Evolutionary conservation across 2,888 invertebrate genomes (phyloP).

Genomic region (Drosophila helvetica): DNA sequence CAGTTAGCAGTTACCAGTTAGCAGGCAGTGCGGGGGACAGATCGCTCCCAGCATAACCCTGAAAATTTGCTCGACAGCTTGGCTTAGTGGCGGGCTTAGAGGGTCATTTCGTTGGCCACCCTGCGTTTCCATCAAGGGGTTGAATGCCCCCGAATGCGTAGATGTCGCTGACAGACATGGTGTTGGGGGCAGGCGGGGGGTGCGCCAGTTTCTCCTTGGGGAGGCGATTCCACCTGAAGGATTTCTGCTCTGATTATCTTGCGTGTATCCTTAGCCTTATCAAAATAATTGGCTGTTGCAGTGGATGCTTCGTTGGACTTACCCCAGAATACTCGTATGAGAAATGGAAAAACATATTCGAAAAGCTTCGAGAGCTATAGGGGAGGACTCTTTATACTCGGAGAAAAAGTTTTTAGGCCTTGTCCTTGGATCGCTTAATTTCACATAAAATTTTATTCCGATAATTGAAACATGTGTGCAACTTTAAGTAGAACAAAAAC

Average conservation of each 20-base stretch:
- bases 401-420: no score
- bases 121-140: slow-evolving; percentile 2
- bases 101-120: slow-evolving; percentile 1
- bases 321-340: not conserved
- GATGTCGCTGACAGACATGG: slow-evolving; percentile 64
- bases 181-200: no score
- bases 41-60: slow-evolving; percentile 58
- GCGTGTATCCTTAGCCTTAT: slow-evolving; percentile 22
- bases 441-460: not conserved
- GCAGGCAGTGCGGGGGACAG: slow-evolving; percentile 5
- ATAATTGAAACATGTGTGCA: not conserved
- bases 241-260: slow-evolving; percentile 32
- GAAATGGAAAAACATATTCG: slow-evolving; percentile 22
- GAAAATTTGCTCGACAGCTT: slow-evolving; percentile 71
- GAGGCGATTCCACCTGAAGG: slow-evolving; percentile 59
- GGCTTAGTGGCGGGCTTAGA: slow-evolving; percentile 67
- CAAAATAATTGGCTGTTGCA: slow-evolving; percentile 68
- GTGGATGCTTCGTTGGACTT: slow-evolving; percentile 51
- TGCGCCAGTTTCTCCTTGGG: slow-evolving; percentile 11
- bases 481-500: not conserved
- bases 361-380: not conserved
- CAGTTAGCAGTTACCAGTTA: slow-evolving; percentile 4
- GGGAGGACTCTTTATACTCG: no score
- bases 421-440: not conserved
- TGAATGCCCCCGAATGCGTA: slow-evolving; percentile 54